Percentiles rank a stretch among this genome's conserved stretches.
These are phyloP conservation scores for Tetraodon nigroviridis DNA, from an alignment of 2,113 vertebrate genomes.

Conservation along the genomic window DNA sequence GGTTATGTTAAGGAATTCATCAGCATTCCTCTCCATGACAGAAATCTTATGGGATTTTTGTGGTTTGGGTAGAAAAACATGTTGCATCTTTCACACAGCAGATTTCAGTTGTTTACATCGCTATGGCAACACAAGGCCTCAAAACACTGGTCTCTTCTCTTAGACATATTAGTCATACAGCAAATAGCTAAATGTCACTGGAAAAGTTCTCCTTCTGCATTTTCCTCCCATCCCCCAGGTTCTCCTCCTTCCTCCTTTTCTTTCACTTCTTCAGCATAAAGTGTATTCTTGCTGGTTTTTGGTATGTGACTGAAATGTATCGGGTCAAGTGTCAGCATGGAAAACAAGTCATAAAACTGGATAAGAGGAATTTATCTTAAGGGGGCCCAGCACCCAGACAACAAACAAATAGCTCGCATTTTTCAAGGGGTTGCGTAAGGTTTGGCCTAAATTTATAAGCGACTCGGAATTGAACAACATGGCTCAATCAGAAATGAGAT, in stretches of 20 bases:
- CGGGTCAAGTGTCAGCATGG: slow-evolving; percentile 15
- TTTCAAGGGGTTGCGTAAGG: too few relatives aligned
- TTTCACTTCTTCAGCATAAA: slow-evolving; percentile 5
- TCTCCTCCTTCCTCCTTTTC: slow-evolving; percentile 2
- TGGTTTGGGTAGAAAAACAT: slow-evolving; percentile 7
- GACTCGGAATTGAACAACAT: slow-evolving; percentile 4
- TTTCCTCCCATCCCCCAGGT: slow-evolving; percentile 21
- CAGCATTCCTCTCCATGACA: not conserved
- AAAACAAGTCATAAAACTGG: slow-evolving; percentile 13
- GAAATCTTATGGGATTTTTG: slow-evolving; percentile 1
- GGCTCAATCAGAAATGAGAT: not conserved
- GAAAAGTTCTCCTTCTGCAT: slow-evolving; percentile 47
- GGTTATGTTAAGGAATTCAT: not conserved
- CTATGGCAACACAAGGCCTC: slow-evolving; percentile 39
- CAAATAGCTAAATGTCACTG: slow-evolving; percentile 55
- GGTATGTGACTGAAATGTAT: slow-evolving; percentile 5
- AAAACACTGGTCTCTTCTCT: slow-evolving; percentile 39
- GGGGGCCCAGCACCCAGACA: not conserved
- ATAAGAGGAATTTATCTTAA: slow-evolving; percentile 4
- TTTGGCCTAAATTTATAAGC: slow-evolving; percentile 1
- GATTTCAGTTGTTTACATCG: slow-evolving; percentile 28
- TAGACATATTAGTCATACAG: slow-evolving; percentile 54
- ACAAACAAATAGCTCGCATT: too few relatives aligned
- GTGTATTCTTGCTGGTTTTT: not conserved
- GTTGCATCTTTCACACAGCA: slow-evolving; percentile 7